Evolutionary conservation across 2,113 vertebrate species (phyloP).

Genomic region (Peromyscus californicus): DNA sequence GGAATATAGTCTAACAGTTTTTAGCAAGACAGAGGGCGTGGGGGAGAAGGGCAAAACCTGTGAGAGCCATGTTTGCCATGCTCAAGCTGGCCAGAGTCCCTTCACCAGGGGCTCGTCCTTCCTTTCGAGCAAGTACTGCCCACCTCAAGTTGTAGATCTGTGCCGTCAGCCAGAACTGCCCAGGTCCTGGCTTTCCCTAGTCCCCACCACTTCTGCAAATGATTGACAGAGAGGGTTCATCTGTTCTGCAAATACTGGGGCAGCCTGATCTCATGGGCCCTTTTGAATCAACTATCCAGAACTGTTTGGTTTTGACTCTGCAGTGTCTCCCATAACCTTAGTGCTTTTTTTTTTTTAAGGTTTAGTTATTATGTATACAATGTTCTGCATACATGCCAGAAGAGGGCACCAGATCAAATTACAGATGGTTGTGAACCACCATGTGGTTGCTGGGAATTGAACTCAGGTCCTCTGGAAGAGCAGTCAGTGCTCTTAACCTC

Average conservation of each 20-base stretch:
- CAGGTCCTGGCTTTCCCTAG: not conserved
- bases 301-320: not conserved
- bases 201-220: not conserved
- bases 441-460: too few species aligned
- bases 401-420: too few species aligned
- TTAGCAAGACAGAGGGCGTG: not conserved
- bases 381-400: too few species aligned
- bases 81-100: not conserved
- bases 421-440: too few species aligned
- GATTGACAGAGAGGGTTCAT: too few species aligned
- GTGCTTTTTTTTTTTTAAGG: too few species aligned
- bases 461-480: too few species aligned
- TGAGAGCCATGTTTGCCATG: not conserved
- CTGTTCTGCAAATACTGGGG: rapidly evolving
- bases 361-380: too few species aligned
- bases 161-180: not conserved
- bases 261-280: not conserved
- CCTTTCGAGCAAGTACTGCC: not conserved
- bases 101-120: not conserved
- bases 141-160: not conserved
- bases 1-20: not conserved
- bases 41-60: not conserved
- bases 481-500: too few species aligned
- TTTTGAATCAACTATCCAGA: not conserved
- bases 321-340: too few species aligned